phyloP scores from a whole-genome alignment of 2,113 vertebrate species.

The Columbina picui region DNA sequence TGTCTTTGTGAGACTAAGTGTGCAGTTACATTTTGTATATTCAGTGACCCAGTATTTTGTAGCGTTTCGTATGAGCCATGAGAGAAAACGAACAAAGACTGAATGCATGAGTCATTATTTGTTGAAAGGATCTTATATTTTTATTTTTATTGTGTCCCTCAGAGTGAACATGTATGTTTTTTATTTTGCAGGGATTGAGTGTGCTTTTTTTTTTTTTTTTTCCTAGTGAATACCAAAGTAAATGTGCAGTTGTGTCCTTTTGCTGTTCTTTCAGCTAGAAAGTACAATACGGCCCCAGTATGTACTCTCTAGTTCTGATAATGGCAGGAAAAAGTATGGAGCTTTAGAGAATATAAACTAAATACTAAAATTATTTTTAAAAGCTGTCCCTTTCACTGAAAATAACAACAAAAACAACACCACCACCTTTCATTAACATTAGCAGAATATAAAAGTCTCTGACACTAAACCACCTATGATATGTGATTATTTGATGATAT shows the following conservation, averaged over 20 bases:
- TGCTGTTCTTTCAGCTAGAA: constrained; percentile 24
- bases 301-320: background rate
- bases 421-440: background rate
- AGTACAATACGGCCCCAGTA: constrained; percentile 46
- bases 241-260: constrained; percentile 45
- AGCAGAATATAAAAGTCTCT: background rate
- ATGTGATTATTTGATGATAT: background rate
- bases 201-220: background rate
- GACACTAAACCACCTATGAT: background rate
- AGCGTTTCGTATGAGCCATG: background rate
- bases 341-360: background rate
- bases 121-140: constrained; percentile 8
- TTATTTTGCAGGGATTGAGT: background rate
- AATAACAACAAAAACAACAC: background rate
- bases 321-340: background rate
- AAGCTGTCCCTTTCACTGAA: background rate
- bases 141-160: background rate
- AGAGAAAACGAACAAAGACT: constrained; percentile 43
- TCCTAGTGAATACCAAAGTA: constrained; percentile 14
- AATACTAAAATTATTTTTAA: background rate
- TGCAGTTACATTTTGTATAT: constrained; percentile 42
- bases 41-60: constrained; percentile 58
- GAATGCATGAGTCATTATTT: constrained; percentile 57
- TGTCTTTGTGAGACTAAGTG: background rate
- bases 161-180: background rate